A percentile compares a stretch with the other conserved stretches of the same genome.
Conservation (phyloP, 2,797 vertebrate genomes). For the Pelochelys cantorii region DNA sequence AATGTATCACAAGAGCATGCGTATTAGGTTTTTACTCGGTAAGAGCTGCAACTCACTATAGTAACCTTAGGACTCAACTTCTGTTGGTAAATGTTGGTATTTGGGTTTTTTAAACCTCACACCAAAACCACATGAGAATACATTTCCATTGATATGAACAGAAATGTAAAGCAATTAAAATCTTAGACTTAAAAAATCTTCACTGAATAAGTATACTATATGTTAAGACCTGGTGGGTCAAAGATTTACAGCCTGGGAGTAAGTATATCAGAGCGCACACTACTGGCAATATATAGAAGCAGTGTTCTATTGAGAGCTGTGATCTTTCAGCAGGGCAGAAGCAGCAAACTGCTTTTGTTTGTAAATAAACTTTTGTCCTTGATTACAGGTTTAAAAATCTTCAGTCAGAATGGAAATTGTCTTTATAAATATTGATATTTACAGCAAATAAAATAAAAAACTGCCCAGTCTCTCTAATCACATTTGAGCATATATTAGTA, state of each 20-base stretch:
- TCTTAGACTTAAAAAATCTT: neutral
- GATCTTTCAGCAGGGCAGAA: neutral
- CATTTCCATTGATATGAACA: neutral
- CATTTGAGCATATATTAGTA: neutral
- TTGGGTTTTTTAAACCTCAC: too few species aligned
- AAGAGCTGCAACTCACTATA: neutral
- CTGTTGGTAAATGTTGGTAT: neutral
- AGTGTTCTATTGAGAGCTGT: neutral
- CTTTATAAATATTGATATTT: neutral
- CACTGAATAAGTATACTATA: neutral
- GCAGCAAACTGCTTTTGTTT: neutral
- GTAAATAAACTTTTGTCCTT: neutral
- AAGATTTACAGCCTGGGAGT: neutral
- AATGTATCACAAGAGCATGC: neutral
- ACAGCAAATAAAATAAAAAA: neutral
- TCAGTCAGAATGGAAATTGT: neutral
- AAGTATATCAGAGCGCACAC: neutral
- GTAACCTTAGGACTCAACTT: neutral
- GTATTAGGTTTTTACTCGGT: neutral
- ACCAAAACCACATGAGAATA: neutral
- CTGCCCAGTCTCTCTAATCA: neutral
- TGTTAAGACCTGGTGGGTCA: neutral
- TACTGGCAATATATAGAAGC: neutral
- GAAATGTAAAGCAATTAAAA: neutral
- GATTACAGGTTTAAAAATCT: neutral